Evolutionary conservation across 1,140 invertebrate genomes (phyloP).

Genomic region (Cyclargus thomasi): DNA sequence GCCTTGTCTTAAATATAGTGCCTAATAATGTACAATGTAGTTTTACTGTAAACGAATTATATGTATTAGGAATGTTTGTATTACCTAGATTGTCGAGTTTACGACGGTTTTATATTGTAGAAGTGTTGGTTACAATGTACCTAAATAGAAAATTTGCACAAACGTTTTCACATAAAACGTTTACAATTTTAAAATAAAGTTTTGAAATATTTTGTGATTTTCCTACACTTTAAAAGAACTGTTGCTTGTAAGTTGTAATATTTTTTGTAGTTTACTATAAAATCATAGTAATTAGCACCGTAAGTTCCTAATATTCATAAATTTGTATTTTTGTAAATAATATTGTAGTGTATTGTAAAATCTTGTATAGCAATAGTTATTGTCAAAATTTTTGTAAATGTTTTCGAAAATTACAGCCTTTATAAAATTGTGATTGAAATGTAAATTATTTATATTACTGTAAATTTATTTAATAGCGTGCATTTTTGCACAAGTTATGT

Average conservation of each 20-base stretch:
- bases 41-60: not conserved
- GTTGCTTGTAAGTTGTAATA: too few species aligned
- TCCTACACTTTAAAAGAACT: too few species aligned
- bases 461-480: constrained; percentile 10
- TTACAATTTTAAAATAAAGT: not conserved
- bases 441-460: constrained; percentile 13
- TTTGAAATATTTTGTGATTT: not conserved
- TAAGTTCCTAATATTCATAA: constrained; percentile 12
- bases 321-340: constrained; percentile 2
- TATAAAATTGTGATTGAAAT: constrained; percentile 8
- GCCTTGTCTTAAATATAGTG: not conserved
- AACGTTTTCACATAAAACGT: not conserved
- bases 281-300: not conserved
- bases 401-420: constrained; percentile 4
- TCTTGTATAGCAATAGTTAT: not conserved
- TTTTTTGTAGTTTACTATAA: not conserved
- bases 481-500: not conserved
- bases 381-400: constrained; percentile 3
- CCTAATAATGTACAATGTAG: constrained; percentile 1
- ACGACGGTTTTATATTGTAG: not conserved
- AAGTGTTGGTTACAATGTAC: not conserved
- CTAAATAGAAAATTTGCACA: not conserved
- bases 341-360: not conserved
- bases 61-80: not conserved
- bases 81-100: not conserved